Conservation (phyloP, 2,797 vertebrate genomes). For the Eurystomus glaucurus region DNA sequence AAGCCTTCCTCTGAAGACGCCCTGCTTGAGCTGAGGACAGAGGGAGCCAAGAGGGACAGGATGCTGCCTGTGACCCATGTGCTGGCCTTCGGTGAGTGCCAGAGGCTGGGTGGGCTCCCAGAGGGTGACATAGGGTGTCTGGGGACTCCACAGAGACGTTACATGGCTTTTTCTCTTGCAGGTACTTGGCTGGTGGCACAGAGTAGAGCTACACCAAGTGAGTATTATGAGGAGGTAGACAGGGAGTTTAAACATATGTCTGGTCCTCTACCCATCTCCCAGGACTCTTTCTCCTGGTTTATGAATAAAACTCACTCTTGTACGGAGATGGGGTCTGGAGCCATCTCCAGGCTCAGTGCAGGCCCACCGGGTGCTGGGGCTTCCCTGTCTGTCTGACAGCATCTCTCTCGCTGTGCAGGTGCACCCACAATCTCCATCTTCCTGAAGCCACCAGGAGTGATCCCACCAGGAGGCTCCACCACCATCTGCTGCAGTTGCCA, state of each 20-base stretch:
- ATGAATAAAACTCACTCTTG: neutral
- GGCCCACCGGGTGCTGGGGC: neutral
- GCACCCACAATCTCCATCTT: constrained; percentile 17
- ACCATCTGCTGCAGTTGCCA: constrained; percentile 29
- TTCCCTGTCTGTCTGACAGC: neutral
- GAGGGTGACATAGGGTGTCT: neutral
- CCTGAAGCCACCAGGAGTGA: constrained; percentile 19
- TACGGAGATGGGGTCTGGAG: neutral
- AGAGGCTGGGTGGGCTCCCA: neutral
- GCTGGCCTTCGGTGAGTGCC: constrained; percentile 21
- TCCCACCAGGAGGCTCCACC: neutral
- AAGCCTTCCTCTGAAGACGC: neutral
- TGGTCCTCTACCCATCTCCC: neutral
- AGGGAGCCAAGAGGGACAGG: neutral
- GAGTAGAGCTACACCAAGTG: neutral
- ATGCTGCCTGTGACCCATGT: neutral
- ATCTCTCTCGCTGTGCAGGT: neutral
- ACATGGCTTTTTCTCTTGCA: neutral
- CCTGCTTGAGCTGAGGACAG: neutral
- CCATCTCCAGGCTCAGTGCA: accelerated
- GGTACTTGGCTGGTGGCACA: constrained; percentile 23
- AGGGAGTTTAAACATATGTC: neutral
- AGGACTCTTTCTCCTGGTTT: neutral
- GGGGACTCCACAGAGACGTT: neutral
- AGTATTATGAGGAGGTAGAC: neutral